phyloP scores from a whole-genome alignment of 37 sponge, comb jelly and placozoan genomes.

The Ephydatia muelleri region DNA sequence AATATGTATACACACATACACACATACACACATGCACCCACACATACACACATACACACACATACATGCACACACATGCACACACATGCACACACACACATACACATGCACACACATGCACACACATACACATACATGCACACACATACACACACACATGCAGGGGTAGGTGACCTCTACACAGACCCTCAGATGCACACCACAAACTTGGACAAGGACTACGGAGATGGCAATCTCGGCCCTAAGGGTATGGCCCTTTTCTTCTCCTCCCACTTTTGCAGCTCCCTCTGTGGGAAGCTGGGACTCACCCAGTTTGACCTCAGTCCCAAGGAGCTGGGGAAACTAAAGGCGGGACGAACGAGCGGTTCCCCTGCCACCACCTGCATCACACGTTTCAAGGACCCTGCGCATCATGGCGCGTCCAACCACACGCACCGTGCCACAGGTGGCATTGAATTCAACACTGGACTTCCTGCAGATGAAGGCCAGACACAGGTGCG shows the following conservation, averaged over 20 bases:
- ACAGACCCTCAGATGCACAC: constrained; percentile 98
- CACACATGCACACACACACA: background rate
- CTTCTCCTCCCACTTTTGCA: constrained; percentile 88
- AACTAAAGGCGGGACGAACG: constrained; percentile 25
- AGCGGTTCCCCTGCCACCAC: constrained; percentile 36
- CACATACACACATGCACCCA: background rate
- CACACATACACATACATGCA: background rate
- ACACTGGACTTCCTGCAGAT: background rate
- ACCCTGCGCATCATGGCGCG: background rate
- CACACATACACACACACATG: background rate
- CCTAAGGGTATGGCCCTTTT: constrained; percentile 91
- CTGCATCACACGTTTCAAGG: background rate
- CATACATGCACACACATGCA: background rate
- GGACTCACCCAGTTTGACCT: constrained; percentile 77
- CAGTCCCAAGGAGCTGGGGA: constrained; percentile 34
- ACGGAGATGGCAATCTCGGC: constrained; percentile 87
- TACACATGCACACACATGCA: background rate
- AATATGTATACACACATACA: background rate
- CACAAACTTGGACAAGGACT: constrained; percentile 49
- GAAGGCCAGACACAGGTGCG: background rate
- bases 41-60: background rate
- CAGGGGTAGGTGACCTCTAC: constrained; percentile 93
- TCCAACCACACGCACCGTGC: background rate
- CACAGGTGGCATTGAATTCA: background rate
- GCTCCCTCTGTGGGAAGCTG: constrained; percentile 71